These are phyloP conservation scores for Drosophila albomicans DNA, from an alignment of 1,140 invertebrate genomes.

Conservation along the genomic window DNA sequence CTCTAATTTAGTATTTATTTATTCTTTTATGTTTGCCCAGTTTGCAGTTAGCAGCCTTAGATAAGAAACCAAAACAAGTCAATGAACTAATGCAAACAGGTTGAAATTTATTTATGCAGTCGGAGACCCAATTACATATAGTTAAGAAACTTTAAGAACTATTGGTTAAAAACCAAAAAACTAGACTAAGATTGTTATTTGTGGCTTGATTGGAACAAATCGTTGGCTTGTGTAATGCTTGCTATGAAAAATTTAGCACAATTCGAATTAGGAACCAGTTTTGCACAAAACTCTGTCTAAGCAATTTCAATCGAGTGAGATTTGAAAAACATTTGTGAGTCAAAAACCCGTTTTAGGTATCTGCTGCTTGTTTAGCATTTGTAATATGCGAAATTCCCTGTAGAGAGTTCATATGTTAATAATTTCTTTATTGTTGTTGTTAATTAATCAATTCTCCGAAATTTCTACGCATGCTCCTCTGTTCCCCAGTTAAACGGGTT, in stretches of 20 bases:
- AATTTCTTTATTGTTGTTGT: slow-evolving; percentile 18
- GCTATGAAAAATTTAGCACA: slow-evolving; percentile 62
- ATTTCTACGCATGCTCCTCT: background rate
- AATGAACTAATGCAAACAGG: slow-evolving; percentile 27
- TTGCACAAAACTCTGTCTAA: slow-evolving; percentile 27
- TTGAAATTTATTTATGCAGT: slow-evolving; percentile 33
- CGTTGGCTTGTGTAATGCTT: slow-evolving; percentile 55
- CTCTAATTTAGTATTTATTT: slow-evolving; percentile 22
- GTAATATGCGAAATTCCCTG: slow-evolving; percentile 6
- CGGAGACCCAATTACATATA: slow-evolving; percentile 67
- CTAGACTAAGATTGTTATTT: slow-evolving; percentile 44
- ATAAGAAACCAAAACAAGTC: slow-evolving; percentile 28
- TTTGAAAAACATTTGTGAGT: slow-evolving; percentile 20
- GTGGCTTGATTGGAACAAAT: slow-evolving; percentile 55
- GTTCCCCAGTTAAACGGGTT: background rate
- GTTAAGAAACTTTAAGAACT: slow-evolving; percentile 48
- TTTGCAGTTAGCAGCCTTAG: slow-evolving; percentile 1
- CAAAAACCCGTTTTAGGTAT: slow-evolving; percentile 28
- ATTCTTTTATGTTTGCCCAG: background rate
- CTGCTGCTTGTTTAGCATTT: background rate
- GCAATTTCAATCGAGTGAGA: slow-evolving; percentile 11
- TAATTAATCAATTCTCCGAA: slow-evolving; percentile 1
- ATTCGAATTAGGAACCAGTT: slow-evolving; percentile 61
- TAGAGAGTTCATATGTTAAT: slow-evolving; percentile 12
- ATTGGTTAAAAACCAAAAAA: slow-evolving; percentile 24